A percentile compares a stretch with the other conserved stretches of the same genome.
phyloP scores from a whole-genome alignment of 2,888 invertebrate species.

The Luperina nickerlii region DNA sequence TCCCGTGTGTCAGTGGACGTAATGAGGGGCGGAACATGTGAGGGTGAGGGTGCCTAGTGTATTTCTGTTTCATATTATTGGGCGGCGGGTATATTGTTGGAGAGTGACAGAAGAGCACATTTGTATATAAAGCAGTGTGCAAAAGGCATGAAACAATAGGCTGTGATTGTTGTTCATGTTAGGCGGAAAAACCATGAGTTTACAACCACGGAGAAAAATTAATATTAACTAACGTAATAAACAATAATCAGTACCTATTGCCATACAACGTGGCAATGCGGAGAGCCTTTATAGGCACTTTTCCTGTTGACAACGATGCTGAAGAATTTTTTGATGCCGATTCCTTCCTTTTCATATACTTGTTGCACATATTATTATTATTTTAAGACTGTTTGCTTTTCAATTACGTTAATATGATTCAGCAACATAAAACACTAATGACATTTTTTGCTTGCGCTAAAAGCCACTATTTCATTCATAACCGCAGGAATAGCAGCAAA shows the following conservation, averaged over 20 bases:
- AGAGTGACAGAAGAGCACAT: background rate
- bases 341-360: too few relatives aligned
- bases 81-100: background rate
- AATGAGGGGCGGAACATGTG: conserved; percentile 12
- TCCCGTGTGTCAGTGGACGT: background rate
- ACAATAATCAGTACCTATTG: background rate
- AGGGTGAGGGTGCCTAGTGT: background rate
- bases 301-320: too few relatives aligned
- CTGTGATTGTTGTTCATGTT: background rate
- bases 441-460: background rate
- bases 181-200: background rate
- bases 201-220: background rate
- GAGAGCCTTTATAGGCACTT: too few relatives aligned
- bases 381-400: too few relatives aligned
- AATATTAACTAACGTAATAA: background rate
- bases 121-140: background rate
- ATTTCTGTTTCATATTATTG: conserved; percentile 21
- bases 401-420: background rate
- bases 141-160: conserved; percentile 13
- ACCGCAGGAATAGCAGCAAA: background rate
- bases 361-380: too few relatives aligned
- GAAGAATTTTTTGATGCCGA: too few relatives aligned
- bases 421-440: background rate
- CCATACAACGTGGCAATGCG: too few relatives aligned
- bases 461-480: background rate